Conservation (phyloP, 2,888 invertebrate species). For the Tetheella fluctuosa region DNA sequence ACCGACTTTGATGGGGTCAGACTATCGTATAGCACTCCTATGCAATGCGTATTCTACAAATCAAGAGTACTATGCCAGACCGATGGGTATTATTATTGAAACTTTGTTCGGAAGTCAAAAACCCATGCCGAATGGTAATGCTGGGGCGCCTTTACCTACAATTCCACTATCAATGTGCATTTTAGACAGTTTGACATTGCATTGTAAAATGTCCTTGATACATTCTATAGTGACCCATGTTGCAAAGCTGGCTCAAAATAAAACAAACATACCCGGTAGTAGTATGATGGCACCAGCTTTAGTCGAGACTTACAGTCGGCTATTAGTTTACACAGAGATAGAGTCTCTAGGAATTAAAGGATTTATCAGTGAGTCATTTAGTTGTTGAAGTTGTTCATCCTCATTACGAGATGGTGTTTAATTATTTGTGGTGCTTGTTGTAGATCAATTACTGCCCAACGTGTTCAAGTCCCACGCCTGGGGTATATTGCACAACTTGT, state of each 20-base stretch:
- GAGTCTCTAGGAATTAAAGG: constrained; percentile 98
- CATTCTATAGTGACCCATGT: constrained; percentile 93
- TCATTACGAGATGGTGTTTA: constrained; percentile 10
- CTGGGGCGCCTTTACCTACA: constrained; percentile 87
- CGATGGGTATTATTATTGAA: constrained; percentile 96
- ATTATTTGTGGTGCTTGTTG: constrained; percentile 20
- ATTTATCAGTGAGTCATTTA: constrained; percentile 90
- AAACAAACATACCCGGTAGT: constrained; percentile 89
- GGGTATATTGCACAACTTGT: constrained; percentile 96
- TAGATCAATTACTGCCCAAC: constrained; percentile 94
- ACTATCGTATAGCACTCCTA: constrained; percentile 95
- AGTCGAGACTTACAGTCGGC: constrained; percentile 96
- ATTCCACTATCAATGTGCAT: constrained; percentile 96
- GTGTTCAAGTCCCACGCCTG: constrained; percentile 97
- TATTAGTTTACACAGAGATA: constrained; percentile 97
- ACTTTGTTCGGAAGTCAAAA: constrained; percentile 90
- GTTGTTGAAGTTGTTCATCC: constrained; percentile 6
- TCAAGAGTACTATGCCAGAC: constrained; percentile 94
- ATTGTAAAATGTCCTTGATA: constrained; percentile 96
- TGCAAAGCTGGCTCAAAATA: constrained; percentile 94
- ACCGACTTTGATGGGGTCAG: constrained; percentile 90
- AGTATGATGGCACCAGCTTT: constrained; percentile 92
- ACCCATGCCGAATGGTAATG: constrained; percentile 78
- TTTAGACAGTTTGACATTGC: constrained; percentile 96
- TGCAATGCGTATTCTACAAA: constrained; percentile 98